A percentile compares a stretch with the other conserved stretches of the same genome.
These are phyloP conservation scores for Pachyrhynchus sulphureomaculatus DNA, from an alignment of 1,140 invertebrate species.

Conservation along the genomic window DNA sequence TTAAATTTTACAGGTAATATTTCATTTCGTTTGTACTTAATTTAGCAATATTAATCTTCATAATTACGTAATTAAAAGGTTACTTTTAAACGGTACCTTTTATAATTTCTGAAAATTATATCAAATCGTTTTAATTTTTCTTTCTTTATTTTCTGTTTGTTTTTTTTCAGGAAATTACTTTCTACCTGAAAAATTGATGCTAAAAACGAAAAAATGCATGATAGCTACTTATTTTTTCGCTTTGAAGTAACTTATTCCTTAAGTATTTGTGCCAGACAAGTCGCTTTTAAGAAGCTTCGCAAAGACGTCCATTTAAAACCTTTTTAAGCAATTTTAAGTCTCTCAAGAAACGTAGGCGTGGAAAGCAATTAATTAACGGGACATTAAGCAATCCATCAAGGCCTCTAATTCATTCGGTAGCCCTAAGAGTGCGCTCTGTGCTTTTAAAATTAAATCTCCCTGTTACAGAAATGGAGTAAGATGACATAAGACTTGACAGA, in stretches of 20 bases:
- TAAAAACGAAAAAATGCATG: neutral
- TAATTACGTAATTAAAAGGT: no score
- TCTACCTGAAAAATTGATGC: neutral
- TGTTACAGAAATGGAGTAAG: slow-evolving; percentile 9
- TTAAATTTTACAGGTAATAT: no score
- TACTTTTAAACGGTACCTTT: neutral
- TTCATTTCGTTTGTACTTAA: no score
- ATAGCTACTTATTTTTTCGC: neutral
- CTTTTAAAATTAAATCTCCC: slow-evolving; percentile 31
- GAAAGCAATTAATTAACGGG: slow-evolving; percentile 39
- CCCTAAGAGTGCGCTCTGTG: slow-evolving; percentile 30
- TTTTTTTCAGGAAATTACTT: no score
- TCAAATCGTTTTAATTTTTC: no score
- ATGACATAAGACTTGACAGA: neutral
- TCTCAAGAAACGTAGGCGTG: slow-evolving; percentile 18
- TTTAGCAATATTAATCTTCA: no score
- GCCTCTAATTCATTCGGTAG: slow-evolving; percentile 33
- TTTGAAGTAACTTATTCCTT: slow-evolving; percentile 13
- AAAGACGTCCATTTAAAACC: slow-evolving; percentile 27
- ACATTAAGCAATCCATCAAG: slow-evolving; percentile 42
- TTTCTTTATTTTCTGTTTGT: no score
- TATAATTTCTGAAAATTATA: neutral
- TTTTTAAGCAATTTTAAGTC: slow-evolving; percentile 27
- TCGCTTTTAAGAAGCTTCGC: slow-evolving; percentile 13
- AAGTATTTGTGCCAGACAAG: slow-evolving; percentile 11